phyloP scores from a whole-genome alignment of 2,113 vertebrate species.

The Puntigrus tetrazona region DNA sequence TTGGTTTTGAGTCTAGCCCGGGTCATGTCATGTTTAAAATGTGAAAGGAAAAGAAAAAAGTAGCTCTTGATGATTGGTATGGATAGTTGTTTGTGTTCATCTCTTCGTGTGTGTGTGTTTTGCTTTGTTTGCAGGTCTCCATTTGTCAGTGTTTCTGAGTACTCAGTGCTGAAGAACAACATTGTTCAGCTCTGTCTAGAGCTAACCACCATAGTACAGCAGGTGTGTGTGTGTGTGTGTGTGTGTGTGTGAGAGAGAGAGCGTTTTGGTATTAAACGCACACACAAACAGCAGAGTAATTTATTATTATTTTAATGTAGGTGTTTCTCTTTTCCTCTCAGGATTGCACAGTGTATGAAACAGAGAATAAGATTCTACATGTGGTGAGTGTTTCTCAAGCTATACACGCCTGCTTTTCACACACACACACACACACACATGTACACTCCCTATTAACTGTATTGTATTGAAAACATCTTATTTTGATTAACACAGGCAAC shows the following conservation, averaged over 20 bases:
- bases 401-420: not conserved
- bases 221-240: constrained; percentile 69
- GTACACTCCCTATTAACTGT: not conserved
- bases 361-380: constrained; percentile 57
- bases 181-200: constrained; percentile 86
- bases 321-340: constrained; percentile 18
- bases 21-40: constrained; percentile 2
- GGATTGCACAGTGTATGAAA: constrained; percentile 58
- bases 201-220: constrained; percentile 85
- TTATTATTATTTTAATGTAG: not conserved
- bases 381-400: constrained; percentile 47
- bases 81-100: constrained; percentile 1
- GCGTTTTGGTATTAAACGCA: not conserved
- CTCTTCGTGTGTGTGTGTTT: constrained; percentile 35
- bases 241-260: not conserved
- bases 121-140: constrained; percentile 74
- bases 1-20: not conserved
- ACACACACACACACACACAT: not conserved
- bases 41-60: not conserved
- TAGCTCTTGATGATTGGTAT: not conserved
- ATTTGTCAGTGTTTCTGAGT: constrained; percentile 85
- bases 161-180: constrained; percentile 85
- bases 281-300: not conserved
- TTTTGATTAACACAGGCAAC: not conserved
- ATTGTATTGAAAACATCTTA: not conserved